Evolutionary conservation across 2,113 vertebrate species (phyloP), one percentile per base, ranked within the genome.

Genomic region (Orthonyx spaldingii): DNA sequence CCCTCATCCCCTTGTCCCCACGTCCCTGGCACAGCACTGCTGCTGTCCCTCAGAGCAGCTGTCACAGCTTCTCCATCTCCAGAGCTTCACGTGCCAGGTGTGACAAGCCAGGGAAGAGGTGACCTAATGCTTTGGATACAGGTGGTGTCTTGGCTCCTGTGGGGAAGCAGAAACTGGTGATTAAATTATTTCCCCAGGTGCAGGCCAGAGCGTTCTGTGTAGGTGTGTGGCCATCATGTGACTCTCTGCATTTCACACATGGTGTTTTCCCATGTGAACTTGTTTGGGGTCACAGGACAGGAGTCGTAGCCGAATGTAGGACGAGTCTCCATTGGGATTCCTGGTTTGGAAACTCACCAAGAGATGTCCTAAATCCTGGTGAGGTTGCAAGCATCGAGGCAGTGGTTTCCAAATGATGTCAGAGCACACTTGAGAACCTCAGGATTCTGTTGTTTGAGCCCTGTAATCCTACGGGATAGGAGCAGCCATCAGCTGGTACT

Each of bases 401-500:
- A 4, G 19, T 7, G 11, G 14, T 63, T 59, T 79, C 49, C 66
- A 56, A 12, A 13, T 11, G 13, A 16, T 65, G n/a, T 14, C 65
- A 60, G 10, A 22, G 44, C 33, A 30, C 42, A 1, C 20, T 19
- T 2, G 7, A 47, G 39, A 47, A 74, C 44, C 75, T 69, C 33
- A 4, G 41, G 8, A 2, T 44, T 90, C 35, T 60, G 32, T n/a
- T 59, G 6, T 2, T 63, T 3, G 37, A 74, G 77, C 41, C 16
- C 28, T 53, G 0, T 27, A 19, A 27, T 49, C 21, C 13, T 7
- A 3, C n/a, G n/a, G n/a, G n/a, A n/a, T n/a, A n/a, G 44, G 39
- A 57, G 50, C 3, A 3, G 11, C 71, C 39, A 0, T 55, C 53
- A 7, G 28, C 57, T 42, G 30, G 33, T 20, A 0, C 1, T 30